Percentiles rank a stretch among this genome's conserved stretches.
Conservation (phyloP, 2,888 invertebrate genomes). For the Ophion obscuratus region DNA sequence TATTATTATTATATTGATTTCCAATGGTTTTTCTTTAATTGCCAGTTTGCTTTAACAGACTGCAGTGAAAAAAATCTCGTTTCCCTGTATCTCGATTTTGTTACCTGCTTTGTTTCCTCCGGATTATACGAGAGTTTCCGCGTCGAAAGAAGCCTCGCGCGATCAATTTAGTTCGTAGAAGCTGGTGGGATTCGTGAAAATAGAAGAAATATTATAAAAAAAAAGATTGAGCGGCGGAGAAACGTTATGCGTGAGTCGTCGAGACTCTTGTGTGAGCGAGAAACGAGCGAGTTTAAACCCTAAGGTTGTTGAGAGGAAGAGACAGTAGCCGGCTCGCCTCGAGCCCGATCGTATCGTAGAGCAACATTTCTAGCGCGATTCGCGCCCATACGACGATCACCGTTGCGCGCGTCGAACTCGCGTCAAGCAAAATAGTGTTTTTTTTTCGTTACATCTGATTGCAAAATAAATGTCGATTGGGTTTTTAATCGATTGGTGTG, state of each 20-base stretch:
- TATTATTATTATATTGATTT: background rate
- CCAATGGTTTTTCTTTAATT: background rate
- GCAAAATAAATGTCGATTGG: background rate
- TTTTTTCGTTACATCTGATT: background rate
- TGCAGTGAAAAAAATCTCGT: background rate
- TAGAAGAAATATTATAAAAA: background rate
- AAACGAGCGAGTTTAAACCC: constrained; percentile 72
- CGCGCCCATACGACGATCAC: background rate
- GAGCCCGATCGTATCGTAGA: constrained; percentile 74
- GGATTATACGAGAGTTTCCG: background rate
- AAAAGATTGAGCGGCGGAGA: constrained; percentile 8
- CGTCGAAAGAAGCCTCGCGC: background rate
- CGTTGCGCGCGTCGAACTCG: background rate
- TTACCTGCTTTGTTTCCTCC: background rate
- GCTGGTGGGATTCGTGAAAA: constrained; percentile 12
- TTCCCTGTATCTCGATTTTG: background rate
- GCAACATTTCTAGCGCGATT: constrained; percentile 36
- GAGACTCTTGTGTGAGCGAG: constrained; percentile 62
- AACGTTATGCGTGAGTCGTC: constrained; percentile 38
- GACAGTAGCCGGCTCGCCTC: constrained; percentile 78
- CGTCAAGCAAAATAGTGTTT: background rate
- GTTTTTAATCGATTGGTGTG: constrained; percentile 10
- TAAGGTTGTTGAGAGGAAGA: constrained; percentile 59
- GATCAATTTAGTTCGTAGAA: constrained; percentile 17
- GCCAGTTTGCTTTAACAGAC: background rate